Evolutionary conservation across 2,113 vertebrate species (phyloP), one percentile per base, ranked within the genome.

Genomic region (Microtus ochrogaster): DNA sequence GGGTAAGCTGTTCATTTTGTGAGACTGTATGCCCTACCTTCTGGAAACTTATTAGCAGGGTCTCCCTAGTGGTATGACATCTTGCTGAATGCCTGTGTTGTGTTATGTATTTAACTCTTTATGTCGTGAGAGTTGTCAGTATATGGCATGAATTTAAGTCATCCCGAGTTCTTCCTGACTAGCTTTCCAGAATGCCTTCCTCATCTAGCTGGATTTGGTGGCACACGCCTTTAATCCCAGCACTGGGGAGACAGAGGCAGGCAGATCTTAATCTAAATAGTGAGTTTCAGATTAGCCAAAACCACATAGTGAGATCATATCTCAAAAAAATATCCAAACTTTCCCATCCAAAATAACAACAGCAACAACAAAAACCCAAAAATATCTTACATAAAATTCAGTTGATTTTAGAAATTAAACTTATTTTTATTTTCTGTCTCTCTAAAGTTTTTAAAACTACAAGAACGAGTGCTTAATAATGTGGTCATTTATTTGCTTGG

Each of bases 401-500:
- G 24, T 52, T 61, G 36, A 24, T 6, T 61, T 4, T 30, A 73
- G 30, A 90, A 44, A 28, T 73, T 2, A 47, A 30, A 11, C 36
- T 83, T 49, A 21, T 61, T 85, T 92, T 8, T 68, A 1, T 44
- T 52, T 1, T 92, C 22, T 61, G 96, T 72, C 72, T 96, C 78
- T 85, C 97, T 88, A 12, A 97, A 99, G 99, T 97, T 98, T 4
- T 98, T 99, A 95, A 98, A 99, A 73, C 99, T 99, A 89, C 99
- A 99, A 96, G 99, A 99, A 1, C 98, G 99, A 81, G 99, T 99
- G 55, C 98, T 99, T 76, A 98, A 98, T 70, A 95, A 99, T 73
- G 99, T 99, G 36, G 98, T 99, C 91, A 99, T 99, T 95, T 96
- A 85, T 90, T 97, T 99, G 92, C 98, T 99, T 89, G 99, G 99